These are phyloP conservation scores for Acrocyrtus sp. DNA, from an alignment of 2,888 invertebrate species.

Conservation along the genomic window DNA sequence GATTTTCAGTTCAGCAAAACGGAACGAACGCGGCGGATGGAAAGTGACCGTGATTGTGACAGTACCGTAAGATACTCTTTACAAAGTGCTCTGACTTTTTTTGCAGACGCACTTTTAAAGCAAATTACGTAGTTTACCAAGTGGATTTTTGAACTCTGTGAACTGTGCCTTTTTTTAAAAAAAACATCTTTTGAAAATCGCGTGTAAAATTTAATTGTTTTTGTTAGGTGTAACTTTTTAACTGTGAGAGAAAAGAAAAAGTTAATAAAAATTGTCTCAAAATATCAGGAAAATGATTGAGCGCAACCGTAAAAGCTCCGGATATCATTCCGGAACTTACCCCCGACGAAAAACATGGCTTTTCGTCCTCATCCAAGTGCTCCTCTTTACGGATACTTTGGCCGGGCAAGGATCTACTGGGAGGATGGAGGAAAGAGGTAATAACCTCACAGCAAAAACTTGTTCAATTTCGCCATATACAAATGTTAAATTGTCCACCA, in stretches of 20 bases:
- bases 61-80: no score
- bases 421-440: conserved; percentile 62
- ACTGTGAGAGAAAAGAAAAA: not conserved
- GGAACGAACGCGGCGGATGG: not conserved
- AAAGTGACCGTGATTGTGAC: conserved; percentile 4
- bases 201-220: no score
- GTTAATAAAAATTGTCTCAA: no score
- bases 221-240: no score
- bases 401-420: conserved; percentile 49
- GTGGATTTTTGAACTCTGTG: no score
- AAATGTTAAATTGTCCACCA: not conserved
- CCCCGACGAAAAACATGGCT: conserved; percentile 20
- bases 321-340: conserved; percentile 8
- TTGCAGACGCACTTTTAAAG: no score
- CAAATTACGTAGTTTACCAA: no score
- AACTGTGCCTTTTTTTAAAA: no score
- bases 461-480: not conserved
- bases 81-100: no score
- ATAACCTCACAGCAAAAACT: no score
- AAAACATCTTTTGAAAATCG: no score
- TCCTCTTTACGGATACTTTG: conserved; percentile 35
- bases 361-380: conserved; percentile 14
- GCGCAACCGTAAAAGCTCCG: conserved; percentile 17
- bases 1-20: no score
- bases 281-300: conserved; percentile 16